Conservation (phyloP, 2,797 vertebrate species). For the Phoxinus dragarum region DNA sequence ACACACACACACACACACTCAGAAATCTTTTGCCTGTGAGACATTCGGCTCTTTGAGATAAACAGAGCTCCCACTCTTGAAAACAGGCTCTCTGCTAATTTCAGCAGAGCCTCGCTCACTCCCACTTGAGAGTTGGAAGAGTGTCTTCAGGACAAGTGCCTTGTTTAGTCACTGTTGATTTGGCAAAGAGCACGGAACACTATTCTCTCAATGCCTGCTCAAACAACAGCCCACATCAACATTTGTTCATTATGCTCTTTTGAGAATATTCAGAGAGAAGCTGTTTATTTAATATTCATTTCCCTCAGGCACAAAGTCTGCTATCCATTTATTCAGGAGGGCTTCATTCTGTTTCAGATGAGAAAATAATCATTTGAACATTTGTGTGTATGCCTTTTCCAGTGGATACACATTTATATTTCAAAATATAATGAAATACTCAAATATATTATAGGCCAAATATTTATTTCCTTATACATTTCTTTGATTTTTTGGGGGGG, state of each 20-base stretch:
- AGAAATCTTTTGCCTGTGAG: slow-evolving; percentile 45
- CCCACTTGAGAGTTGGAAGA: slow-evolving; percentile 41
- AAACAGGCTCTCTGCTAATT: slow-evolving; percentile 48
- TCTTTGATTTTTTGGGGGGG: background rate
- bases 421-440: background rate
- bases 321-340: slow-evolving; percentile 7
- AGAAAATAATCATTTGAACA: slow-evolving; percentile 4
- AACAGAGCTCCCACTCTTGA: slow-evolving; percentile 51
- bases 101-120: slow-evolving; percentile 25
- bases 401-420: background rate
- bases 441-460: background rate
- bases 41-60: slow-evolving; percentile 47
- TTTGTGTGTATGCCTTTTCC: background rate
- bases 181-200: slow-evolving; percentile 5
- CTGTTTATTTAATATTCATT: slow-evolving; percentile 30
- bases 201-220: slow-evolving; percentile 27
- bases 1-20: slow-evolving; percentile 33
- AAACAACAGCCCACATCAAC: slow-evolving; percentile 25
- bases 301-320: slow-evolving; percentile 8
- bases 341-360: background rate
- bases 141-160: slow-evolving; percentile 41
- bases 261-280: slow-evolving; percentile 19
- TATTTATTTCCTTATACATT: background rate
- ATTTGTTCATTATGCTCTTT: slow-evolving; percentile 28
- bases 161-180: slow-evolving; percentile 46